These are phyloP conservation scores for Lycaon pictus DNA, from an alignment of 2,113 vertebrate species.

Conservation along the genomic window DNA sequence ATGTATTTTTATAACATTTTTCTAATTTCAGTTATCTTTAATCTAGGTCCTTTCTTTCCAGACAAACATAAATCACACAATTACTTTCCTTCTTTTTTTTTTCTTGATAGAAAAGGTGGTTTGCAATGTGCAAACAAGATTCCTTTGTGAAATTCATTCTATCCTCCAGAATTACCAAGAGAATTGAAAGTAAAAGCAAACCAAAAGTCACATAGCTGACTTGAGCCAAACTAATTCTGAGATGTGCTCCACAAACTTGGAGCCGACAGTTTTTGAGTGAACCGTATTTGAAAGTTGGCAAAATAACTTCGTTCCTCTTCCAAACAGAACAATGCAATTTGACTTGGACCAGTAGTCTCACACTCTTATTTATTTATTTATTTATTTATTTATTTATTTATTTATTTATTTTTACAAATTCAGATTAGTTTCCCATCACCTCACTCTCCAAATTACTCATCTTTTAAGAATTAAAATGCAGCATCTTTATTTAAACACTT, in stretches of 20 bases:
- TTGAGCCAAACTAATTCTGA: conserved; percentile 50
- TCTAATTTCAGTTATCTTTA: conserved; percentile 33
- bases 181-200: conserved; percentile 62
- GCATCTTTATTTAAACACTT: neutral
- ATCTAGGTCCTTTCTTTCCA: neutral
- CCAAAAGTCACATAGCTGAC: conserved; percentile 31
- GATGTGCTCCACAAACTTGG: conserved; percentile 40
- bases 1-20: neutral
- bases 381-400: neutral
- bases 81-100: neutral
- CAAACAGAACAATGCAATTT: conserved; percentile 51
- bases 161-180: conserved; percentile 55
- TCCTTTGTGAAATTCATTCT: conserved; percentile 51
- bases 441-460: neutral
- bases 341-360: neutral
- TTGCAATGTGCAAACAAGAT: conserved; percentile 56
- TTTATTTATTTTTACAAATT: neutral
- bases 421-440: neutral
- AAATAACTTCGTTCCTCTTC: conserved; percentile 38
- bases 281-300: conserved; percentile 63
- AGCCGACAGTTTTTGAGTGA: conserved; percentile 49
- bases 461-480: conserved; percentile 1
- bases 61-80: conserved; percentile 31
- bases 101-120: conserved; percentile 18
- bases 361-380: neutral